These are phyloP conservation scores for Ellobium chinense DNA, from an alignment of 2,888 invertebrate genomes.

Conservation along the genomic window DNA sequence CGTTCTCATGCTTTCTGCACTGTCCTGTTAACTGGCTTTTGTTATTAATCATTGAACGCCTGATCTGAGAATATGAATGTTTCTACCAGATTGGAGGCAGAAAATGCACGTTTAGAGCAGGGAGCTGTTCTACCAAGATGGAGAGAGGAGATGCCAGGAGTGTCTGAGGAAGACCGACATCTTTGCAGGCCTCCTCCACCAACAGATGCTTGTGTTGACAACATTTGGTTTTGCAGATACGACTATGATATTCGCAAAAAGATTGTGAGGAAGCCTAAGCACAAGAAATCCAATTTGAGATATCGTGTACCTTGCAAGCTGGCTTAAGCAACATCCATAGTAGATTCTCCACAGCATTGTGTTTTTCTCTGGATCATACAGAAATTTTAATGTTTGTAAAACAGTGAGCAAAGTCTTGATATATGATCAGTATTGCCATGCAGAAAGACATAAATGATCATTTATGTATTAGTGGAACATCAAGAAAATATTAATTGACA, in stretches of 20 bases:
- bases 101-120: conserved; percentile 18
- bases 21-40: no score
- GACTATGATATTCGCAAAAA: conserved; percentile 44
- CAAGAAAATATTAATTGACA: no score
- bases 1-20: no score
- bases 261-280: conserved; percentile 38
- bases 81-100: conserved; percentile 37
- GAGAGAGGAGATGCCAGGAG: conserved; percentile 5
- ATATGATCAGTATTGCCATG: no score
- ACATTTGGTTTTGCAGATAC: conserved; percentile 46
- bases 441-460: no score
- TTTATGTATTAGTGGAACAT: no score
- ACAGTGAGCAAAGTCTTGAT: no score
- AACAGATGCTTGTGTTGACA: conserved; percentile 36
- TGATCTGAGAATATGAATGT: no score
- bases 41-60: no score
- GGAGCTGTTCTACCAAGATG: conserved; percentile 21
- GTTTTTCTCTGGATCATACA: neutral
- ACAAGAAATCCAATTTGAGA: conserved; percentile 38
- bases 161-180: conserved; percentile 26
- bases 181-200: conserved; percentile 24
- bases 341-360: neutral
- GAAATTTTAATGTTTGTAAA: no score
- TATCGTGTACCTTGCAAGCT: conserved; percentile 34
- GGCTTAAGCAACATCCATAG: no score